Conservation (phyloP, 2,797 vertebrate species). For the Neopelma chrysocephalum region DNA sequence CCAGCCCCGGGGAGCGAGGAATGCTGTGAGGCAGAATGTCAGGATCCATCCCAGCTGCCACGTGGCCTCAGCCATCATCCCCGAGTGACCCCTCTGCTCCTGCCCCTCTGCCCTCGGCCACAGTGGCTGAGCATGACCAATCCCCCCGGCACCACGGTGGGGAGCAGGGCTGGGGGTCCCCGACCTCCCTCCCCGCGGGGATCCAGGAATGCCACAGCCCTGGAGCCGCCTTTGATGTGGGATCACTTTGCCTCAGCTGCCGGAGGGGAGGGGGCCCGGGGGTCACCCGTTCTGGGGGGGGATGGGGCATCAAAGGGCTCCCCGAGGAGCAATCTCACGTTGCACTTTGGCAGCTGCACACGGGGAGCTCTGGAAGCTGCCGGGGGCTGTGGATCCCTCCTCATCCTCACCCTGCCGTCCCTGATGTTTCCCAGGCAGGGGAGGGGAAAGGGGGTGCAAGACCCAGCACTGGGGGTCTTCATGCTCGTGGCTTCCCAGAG, state of each 20-base stretch:
- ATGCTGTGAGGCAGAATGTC: not conserved
- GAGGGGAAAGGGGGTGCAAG: not conserved
- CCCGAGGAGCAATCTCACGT: not conserved
- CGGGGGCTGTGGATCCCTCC: not conserved
- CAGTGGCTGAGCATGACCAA: not conserved
- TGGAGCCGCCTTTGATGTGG: not conserved
- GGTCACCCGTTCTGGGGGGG: not conserved
- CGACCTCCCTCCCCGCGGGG: not conserved
- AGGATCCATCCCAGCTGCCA: not conserved
- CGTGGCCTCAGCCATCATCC: not conserved
- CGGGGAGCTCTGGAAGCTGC: not conserved
- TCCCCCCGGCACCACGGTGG: accelerated
- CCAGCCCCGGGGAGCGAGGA: not conserved
- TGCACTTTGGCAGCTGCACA: not conserved
- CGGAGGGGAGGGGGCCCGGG: not conserved
- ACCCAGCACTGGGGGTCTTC: accelerated
- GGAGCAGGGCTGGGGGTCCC: not conserved
- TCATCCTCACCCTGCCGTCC: not conserved
- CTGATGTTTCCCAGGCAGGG: not conserved
- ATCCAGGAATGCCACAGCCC: not conserved
- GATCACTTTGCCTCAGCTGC: slow-evolving; percentile 1
- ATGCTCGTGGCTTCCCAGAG: accelerated
- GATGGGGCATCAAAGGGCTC: not conserved
- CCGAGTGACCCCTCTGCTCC: not conserved
- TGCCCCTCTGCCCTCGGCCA: not conserved